These are phyloP conservation scores for Channallabes apus DNA, from an alignment of 2,797 vertebrate species.

Conservation along the genomic window DNA sequence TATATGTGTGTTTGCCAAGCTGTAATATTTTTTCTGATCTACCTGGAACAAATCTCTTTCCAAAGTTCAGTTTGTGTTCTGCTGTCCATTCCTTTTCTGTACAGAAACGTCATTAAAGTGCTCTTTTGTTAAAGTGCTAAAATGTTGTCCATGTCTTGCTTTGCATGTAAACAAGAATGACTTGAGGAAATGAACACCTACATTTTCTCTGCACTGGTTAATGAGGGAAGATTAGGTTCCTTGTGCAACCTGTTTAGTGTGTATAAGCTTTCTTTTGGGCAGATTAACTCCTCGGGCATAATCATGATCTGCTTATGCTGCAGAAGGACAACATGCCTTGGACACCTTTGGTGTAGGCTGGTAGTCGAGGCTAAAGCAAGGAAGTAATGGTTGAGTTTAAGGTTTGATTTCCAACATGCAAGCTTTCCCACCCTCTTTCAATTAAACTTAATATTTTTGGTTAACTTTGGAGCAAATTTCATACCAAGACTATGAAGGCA, in stretches of 20 bases:
- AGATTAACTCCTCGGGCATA: neutral
- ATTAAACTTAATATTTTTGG: no score
- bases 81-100: conserved; percentile 59
- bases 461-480: no score
- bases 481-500: no score
- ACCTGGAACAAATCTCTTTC: conserved; percentile 33
- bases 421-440: no score
- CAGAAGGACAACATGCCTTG: neutral
- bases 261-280: neutral
- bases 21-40: conserved; percentile 59
- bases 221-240: neutral
- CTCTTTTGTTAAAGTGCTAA: conserved; percentile 44
- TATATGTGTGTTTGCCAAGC: conserved; percentile 39
- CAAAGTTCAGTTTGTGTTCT: conserved; percentile 45
- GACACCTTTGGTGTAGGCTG: neutral
- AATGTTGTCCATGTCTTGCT: neutral
- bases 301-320: neutral
- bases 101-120: conserved; percentile 63
- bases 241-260: conserved; percentile 2
- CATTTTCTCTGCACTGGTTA: neutral
- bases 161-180: neutral
- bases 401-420: no score
- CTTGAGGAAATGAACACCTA: neutral
- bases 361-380: neutral
- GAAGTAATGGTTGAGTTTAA: neutral